Conservation (phyloP, 2,113 vertebrate genomes). For the Rousettus leschenaultii region DNA sequence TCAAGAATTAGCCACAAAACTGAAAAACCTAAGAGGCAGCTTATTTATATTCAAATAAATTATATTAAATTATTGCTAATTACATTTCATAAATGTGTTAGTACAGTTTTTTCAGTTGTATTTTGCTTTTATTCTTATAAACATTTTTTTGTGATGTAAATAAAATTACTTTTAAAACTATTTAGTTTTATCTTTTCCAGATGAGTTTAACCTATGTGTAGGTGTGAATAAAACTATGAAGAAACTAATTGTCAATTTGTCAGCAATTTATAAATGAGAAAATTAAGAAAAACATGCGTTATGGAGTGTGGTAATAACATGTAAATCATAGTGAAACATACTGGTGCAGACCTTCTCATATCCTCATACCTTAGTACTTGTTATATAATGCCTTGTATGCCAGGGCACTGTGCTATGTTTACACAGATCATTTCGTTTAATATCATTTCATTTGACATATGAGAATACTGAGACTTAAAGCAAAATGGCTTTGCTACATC, state of each 20-base stretch:
- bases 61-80: slow-evolving; percentile 37
- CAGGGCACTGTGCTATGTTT: background rate
- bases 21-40: background rate
- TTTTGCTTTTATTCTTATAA: slow-evolving; percentile 23
- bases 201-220: background rate
- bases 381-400: background rate
- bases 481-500: background rate
- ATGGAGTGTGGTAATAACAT: background rate
- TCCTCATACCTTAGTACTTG: background rate
- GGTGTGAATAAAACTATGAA: slow-evolving; percentile 8
- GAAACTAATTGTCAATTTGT: background rate
- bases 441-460: background rate
- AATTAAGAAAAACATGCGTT: background rate
- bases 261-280: background rate
- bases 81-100: slow-evolving; percentile 42
- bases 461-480: background rate
- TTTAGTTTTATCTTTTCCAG: slow-evolving; percentile 20
- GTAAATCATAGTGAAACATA: background rate
- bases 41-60: background rate
- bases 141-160: slow-evolving; percentile 1
- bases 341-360: background rate
- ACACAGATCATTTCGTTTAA: background rate
- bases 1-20: background rate
- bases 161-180: slow-evolving; percentile 58
- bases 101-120: background rate